Conservation (phyloP, 2,888 invertebrate genomes). For the Fragum whitleyi region DNA sequence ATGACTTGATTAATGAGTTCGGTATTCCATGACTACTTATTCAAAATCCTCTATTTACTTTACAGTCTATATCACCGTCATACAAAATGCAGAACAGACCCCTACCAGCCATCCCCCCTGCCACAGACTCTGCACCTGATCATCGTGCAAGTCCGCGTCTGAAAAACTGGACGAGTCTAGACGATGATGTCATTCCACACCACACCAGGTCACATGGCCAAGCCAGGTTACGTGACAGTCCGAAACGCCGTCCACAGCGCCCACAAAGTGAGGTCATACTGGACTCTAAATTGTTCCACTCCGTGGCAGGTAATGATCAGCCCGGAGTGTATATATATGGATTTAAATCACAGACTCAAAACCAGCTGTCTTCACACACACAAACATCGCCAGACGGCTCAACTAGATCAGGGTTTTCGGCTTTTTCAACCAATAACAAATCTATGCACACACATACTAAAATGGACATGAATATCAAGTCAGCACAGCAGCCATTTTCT, state of each 20-base stretch:
- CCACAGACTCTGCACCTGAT: conserved; percentile 39
- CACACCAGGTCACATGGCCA: conserved; percentile 57
- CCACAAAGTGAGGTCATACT: conserved; percentile 73
- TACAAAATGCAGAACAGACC: conserved; percentile 79
- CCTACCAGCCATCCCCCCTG: conserved; percentile 74
- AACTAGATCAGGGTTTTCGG: conserved; percentile 1
- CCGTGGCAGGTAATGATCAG: conserved; percentile 50
- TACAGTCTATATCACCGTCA: conserved; percentile 38
- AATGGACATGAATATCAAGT: conserved; percentile 25
- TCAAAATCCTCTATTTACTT: background rate
- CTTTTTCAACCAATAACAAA: conserved; percentile 3
- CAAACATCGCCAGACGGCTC: conserved; percentile 20
- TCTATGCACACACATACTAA: conserved; percentile 29
- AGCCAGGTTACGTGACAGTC: conserved; percentile 64
- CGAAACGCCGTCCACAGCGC: conserved; percentile 64
- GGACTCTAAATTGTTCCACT: conserved; percentile 56
- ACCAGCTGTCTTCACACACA: conserved; percentile 36
- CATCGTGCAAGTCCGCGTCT: conserved; percentile 63
- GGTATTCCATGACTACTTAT: no score
- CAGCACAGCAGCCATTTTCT: conserved; percentile 22
- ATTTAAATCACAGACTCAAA: conserved; percentile 67
- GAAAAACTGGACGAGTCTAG: conserved; percentile 71
- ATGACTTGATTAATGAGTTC: no score
- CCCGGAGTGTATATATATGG: conserved; percentile 71
- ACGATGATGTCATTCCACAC: conserved; percentile 69